Evolutionary conservation across 92 coral and sea anemone genomes (phyloP).

Genomic region (Nematostella vectensis): DNA sequence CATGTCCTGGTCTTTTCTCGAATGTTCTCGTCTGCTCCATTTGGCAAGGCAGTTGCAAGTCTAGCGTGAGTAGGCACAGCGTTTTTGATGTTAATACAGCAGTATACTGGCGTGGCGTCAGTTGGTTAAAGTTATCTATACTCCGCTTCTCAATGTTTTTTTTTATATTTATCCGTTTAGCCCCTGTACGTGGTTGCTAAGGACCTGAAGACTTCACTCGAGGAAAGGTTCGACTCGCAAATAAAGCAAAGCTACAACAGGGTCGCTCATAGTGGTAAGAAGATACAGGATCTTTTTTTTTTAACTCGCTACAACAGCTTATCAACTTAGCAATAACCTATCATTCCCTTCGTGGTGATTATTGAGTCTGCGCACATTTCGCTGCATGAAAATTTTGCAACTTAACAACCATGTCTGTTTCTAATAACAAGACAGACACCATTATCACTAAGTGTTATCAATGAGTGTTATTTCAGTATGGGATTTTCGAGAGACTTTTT

Average conservation of each 20-base stretch:
- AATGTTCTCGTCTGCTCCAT: constrained; percentile 32
- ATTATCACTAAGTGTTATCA: too few species aligned
- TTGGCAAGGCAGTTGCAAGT: constrained; percentile 44
- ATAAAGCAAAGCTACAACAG: constrained; percentile 80
- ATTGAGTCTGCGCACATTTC: too few species aligned
- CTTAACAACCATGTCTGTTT: too few species aligned
- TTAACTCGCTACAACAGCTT: not conserved
- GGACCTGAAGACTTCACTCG: constrained; percentile 52
- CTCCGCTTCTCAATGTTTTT: not conserved
- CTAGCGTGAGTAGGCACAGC: constrained; percentile 26
- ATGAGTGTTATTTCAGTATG: too few species aligned
- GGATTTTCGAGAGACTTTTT: too few species aligned
- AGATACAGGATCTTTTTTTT: not conserved
- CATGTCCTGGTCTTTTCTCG: constrained; percentile 48
- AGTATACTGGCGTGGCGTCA: not conserved
- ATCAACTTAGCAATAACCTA: too few species aligned
- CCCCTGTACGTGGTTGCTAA: constrained; percentile 57
- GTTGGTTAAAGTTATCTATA: not conserved
- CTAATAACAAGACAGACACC: too few species aligned
- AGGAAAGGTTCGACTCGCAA: constrained; percentile 56
- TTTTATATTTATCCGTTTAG: constrained; percentile 28
- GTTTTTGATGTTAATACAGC: not conserved
- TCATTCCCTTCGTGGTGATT: too few species aligned
- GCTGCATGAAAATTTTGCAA: too few species aligned
- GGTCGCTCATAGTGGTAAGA: constrained; percentile 58